phyloP scores from a whole-genome alignment of 2,797 vertebrate species.

The Manis crassicaudata region DNA sequence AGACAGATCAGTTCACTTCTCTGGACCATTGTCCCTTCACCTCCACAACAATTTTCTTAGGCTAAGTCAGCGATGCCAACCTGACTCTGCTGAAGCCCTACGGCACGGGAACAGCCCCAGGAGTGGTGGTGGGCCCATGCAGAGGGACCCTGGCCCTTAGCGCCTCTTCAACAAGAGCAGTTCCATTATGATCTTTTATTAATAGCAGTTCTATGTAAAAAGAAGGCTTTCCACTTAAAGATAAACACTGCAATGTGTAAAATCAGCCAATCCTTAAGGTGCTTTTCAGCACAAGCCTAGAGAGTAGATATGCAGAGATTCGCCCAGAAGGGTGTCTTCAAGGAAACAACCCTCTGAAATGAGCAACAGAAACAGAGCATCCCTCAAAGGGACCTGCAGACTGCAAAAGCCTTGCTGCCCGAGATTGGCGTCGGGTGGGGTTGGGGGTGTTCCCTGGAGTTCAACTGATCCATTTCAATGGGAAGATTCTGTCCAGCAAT shows the following conservation, averaged over 20 bases:
- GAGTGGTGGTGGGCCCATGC: rapidly evolving
- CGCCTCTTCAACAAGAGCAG: background rate
- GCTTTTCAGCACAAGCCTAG: background rate
- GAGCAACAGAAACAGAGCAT: background rate
- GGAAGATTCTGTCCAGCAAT: background rate
- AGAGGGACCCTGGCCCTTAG: background rate
- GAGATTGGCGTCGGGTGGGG: background rate
- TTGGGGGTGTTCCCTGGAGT: background rate
- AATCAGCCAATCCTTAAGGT: background rate
- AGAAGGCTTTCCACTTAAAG: background rate
- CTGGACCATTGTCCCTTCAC: background rate
- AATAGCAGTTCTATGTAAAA: background rate
- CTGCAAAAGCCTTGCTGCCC: rapidly evolving
- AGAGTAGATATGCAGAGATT: background rate
- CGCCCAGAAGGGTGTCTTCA: background rate
- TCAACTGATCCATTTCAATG: background rate
- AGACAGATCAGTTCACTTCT: background rate
- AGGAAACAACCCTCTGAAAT: background rate
- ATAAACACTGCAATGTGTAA: background rate
- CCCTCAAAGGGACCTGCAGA: background rate
- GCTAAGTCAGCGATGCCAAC: background rate
- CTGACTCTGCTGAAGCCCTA: rapidly evolving
- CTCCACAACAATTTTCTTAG: background rate
- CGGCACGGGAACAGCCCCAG: background rate
- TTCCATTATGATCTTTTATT: background rate